Conservation (phyloP, 2,113 vertebrate genomes). For the Hepsetus odoe region DNA sequence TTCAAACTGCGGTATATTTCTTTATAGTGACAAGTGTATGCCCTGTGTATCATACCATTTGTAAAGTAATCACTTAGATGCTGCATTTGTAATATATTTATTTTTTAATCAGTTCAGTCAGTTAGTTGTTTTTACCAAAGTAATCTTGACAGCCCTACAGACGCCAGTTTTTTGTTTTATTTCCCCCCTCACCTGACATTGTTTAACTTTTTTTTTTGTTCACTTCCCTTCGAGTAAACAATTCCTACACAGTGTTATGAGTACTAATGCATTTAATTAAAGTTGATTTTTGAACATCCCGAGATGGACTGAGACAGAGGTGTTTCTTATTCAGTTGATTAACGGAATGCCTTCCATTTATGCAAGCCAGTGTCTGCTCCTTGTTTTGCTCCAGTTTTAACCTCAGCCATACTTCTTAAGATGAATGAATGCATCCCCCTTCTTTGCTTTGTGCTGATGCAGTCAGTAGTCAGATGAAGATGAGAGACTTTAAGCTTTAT, state of each 20-base stretch:
- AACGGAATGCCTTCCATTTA: not conserved
- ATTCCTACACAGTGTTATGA: not conserved
- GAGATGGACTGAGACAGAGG: not conserved
- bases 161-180: not conserved
- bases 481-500: conserved; percentile 1
- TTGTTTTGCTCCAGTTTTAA: not conserved
- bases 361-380: not conserved
- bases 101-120: no score
- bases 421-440: not conserved
- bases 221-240: not conserved
- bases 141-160: no score
- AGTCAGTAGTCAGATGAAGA: conserved; percentile 19
- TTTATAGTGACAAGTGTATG: no score
- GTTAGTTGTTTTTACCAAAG: no score
- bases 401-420: not conserved
- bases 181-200: not conserved
- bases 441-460: not conserved
- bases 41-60: no score
- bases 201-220: not conserved
- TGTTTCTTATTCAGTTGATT: not conserved
- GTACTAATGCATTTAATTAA: not conserved
- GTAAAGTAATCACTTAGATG: no score
- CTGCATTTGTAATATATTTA: no score
- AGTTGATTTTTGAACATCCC: not conserved
- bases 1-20: no score